These are phyloP conservation scores for Tetrao urogallus DNA, from an alignment of 2,113 vertebrate genomes.

Conservation along the genomic window DNA sequence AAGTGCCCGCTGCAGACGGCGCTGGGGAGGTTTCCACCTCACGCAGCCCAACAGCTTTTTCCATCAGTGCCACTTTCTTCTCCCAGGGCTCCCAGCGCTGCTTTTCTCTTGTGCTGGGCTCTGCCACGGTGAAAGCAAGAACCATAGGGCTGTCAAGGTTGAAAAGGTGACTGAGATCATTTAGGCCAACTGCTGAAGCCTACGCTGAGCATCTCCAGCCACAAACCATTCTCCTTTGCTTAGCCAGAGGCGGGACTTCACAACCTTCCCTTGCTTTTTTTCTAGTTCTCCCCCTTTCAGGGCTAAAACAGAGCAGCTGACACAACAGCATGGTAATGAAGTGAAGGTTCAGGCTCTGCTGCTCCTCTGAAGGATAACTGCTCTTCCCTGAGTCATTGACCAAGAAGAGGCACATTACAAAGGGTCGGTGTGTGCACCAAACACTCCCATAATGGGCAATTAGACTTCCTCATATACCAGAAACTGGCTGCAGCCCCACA, in stretches of 20 bases:
- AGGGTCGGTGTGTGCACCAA: fast-evolving
- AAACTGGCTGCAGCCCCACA: neutral
- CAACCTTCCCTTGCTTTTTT: neutral
- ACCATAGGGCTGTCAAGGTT: too few species aligned
- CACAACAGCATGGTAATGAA: neutral
- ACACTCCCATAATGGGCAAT: neutral
- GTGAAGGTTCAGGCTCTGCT: neutral
- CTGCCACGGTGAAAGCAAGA: neutral
- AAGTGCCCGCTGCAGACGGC: fast-evolving
- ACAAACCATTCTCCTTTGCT: neutral
- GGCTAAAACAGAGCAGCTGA: neutral
- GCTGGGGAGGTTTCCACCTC: fast-evolving
- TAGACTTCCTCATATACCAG: neutral
- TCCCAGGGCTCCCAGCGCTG: neutral
- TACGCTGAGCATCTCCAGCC: neutral
- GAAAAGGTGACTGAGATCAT: too few species aligned
- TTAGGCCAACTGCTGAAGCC: neutral
- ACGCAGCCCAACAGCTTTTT: neutral
- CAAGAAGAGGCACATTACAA: neutral
- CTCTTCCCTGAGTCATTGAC: neutral
- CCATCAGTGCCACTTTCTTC: neutral
- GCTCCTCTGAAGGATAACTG: conserved; percentile 38
- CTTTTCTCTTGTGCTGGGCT: neutral
- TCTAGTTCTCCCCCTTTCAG: neutral
- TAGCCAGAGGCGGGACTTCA: neutral